Conservation (phyloP, 2,113 vertebrate genomes). For the Mionectes macconnelli region DNA sequence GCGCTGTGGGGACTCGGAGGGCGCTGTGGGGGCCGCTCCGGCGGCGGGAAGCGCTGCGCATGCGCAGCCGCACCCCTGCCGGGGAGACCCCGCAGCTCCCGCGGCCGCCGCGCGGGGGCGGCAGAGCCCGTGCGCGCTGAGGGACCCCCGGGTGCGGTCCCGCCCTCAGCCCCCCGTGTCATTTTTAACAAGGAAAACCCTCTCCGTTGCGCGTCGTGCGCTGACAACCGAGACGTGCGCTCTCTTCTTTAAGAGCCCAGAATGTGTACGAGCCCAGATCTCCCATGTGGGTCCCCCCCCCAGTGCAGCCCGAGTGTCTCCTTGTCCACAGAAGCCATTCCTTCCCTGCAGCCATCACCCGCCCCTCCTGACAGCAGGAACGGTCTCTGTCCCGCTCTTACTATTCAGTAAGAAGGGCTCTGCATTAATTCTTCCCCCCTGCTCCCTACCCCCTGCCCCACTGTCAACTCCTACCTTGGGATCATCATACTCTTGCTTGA, state of each 20-base stretch:
- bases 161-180: not conserved
- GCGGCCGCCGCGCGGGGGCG: not conserved
- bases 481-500: not conserved
- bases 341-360: fast-evolving
- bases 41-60: not conserved
- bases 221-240: fast-evolving
- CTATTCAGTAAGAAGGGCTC: not conserved
- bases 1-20: no score
- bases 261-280: fast-evolving
- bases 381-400: fast-evolving
- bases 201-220: fast-evolving
- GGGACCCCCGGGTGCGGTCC: not conserved
- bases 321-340: not conserved
- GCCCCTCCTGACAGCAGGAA: not conserved
- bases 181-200: not conserved
- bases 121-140: not conserved
- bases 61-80: not conserved
- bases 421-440: not conserved
- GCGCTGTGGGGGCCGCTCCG: not conserved
- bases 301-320: fast-evolving
- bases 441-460: no score
- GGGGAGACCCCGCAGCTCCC: not conserved
- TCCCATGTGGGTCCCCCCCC: fast-evolving
- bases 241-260: not conserved
- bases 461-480: not conserved